Evolutionary conservation across 2,888 invertebrate species (phyloP), one percentile per base, ranked within the genome.

Genomic region (Ametastegia equiseti): DNA sequence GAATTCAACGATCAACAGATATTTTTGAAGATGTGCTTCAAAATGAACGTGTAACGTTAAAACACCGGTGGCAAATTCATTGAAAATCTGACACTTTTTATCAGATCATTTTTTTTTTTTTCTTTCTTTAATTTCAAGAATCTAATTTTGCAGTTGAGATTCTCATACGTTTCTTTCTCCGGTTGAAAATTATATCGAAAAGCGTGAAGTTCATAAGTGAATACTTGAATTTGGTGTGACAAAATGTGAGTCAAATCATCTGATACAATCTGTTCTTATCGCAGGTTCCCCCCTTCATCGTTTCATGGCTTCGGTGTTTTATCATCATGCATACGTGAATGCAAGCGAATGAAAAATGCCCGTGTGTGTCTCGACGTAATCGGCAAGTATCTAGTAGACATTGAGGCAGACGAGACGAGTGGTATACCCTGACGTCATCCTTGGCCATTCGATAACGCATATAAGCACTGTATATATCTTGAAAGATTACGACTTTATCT

Each of bases 331-430:
- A 60, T 30, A 30, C 27, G 11, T 27, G 27, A 23, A n/a, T 36
- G 65, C 19, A 36, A 19, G n/a, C 1, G 5, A n/a, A 3, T 69
- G 19, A 39, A 36, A 39, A 36, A 30, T 71, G 27, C 13, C 3
- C n/a, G 23, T 13, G 27, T 15, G 71, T 27, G 30, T 39, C 13
- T 39, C n/a, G 6, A 36, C 63, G 36, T 65, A 65, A 65, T 65
- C 39, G 19, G 65, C 0, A 65, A 63, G 36, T 65, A 65, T 65
- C 65, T 65, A 65, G 71, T 36, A 71, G 71, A 71, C 71, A 71
- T 71, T 27, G 47, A 15, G 71, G 71, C 71, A 71, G 71, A 71
- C 71, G 71, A 47, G 11, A 36, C 47, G 30, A 71, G 27, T 0
- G 13, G 15, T 11, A n/a, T n/a, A 71, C 30, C 45, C 47, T 42